These are phyloP conservation scores for Delia radicum DNA, from an alignment of 1,140 invertebrate species.

Conservation along the genomic window DNA sequence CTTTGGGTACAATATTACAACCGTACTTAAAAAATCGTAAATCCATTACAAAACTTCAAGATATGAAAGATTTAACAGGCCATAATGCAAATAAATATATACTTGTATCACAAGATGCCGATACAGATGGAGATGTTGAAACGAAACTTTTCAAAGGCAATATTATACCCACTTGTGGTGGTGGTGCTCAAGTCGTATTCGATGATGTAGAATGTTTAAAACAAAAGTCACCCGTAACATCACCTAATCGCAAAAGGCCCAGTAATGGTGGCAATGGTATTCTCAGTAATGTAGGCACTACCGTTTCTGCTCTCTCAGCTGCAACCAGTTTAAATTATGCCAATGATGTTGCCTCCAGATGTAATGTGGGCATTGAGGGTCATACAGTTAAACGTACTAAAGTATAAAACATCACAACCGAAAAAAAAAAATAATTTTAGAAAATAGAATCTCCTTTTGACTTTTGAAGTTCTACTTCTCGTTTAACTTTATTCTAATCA, in stretches of 20 bases:
- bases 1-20: constrained; percentile 84
- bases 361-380: constrained; percentile 52
- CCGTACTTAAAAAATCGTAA: constrained; percentile 79
- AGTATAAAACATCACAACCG: constrained; percentile 31
- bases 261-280: constrained; percentile 31
- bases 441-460: background rate
- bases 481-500: background rate
- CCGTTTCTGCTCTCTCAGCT: constrained; percentile 33
- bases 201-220: constrained; percentile 91
- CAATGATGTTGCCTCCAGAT: constrained; percentile 46
- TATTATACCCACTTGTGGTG: constrained; percentile 86
- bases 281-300: constrained; percentile 33
- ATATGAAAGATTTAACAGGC: constrained; percentile 70
- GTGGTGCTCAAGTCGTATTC: constrained; percentile 93
- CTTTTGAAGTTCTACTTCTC: background rate
- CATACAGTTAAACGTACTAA: constrained; percentile 52
- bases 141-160: constrained; percentile 93
- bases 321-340: constrained; percentile 39
- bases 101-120: constrained; percentile 86
- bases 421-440: background rate
- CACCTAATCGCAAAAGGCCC: constrained; percentile 48
- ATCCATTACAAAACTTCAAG: constrained; percentile 77
- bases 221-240: constrained; percentile 73
- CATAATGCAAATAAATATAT: constrained; percentile 85
- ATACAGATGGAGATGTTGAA: constrained; percentile 88